Evolutionary conservation across 30 jellyfish, hydroid and myxozoan genomes (phyloP).

Genomic region (Aurelia sp.): DNA sequence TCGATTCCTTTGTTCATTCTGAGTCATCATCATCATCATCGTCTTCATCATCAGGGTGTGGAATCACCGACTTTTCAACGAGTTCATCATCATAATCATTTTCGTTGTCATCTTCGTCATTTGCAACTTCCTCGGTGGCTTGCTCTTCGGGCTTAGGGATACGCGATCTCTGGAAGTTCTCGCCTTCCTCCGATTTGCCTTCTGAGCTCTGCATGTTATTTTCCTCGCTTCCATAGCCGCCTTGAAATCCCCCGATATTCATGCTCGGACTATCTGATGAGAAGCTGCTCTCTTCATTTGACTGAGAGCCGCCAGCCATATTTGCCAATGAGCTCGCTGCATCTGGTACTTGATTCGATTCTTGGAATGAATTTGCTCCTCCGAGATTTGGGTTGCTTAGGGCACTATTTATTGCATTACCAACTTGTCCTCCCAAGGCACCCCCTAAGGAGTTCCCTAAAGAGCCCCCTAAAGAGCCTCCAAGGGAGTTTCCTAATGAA

Average conservation of each 20-base stretch:
- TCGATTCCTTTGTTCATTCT: conserved; percentile 35
- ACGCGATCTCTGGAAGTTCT: conserved; percentile 81
- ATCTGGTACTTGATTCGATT: conserved; percentile 60
- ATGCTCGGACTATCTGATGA: conserved; percentile 93
- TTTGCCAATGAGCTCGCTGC: conserved; percentile 41
- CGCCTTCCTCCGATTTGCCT: conserved; percentile 71
- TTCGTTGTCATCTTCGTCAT: conserved; percentile 31
- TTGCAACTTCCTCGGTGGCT: conserved; percentile 46
- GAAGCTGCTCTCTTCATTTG: conserved; percentile 76
- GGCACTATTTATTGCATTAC: conserved; percentile 39
- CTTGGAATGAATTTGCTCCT: conserved; percentile 46
- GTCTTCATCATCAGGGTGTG: conserved; percentile 74
- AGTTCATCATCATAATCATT: conserved; percentile 64
- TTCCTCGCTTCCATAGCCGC: conserved; percentile 69
- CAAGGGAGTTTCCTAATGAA: conserved; percentile 32
- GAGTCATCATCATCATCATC: conserved; percentile 69
- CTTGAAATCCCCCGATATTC: conserved; percentile 97
- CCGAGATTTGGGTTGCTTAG: conserved; percentile 42
- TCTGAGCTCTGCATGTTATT: conserved; percentile 59
- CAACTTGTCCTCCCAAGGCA: conserved; percentile 15
- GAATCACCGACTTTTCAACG: conserved; percentile 56
- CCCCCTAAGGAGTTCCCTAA: conserved; percentile 55
- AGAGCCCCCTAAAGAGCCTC: conserved; percentile 63
- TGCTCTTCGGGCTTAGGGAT: conserved; percentile 79
- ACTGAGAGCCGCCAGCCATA: conserved; percentile 51